A percentile compares a stretch with the other conserved stretches of the same genome.
These are phyloP conservation scores for Hemibagrus guttatus DNA, from an alignment of 2,797 vertebrate genomes.

Conservation along the genomic window DNA sequence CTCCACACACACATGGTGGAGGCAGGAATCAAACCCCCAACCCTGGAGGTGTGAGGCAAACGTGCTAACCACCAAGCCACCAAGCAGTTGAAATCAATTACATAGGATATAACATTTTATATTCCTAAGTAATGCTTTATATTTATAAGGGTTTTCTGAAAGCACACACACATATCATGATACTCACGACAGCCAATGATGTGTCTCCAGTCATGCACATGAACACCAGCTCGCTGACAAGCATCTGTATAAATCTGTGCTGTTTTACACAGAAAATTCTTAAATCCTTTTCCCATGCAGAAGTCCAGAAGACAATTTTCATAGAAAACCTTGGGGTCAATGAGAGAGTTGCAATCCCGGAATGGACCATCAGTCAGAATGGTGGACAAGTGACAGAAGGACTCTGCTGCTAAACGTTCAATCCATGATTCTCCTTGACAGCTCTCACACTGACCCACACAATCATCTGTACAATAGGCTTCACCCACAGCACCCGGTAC, in stretches of 20 bases:
- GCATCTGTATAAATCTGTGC: slow-evolving; percentile 68
- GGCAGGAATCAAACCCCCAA: too few species aligned
- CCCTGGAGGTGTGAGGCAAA: too few species aligned
- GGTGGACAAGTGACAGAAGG: slow-evolving; percentile 57
- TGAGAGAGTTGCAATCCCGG: slow-evolving; percentile 56
- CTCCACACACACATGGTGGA: too few species aligned
- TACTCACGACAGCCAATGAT: slow-evolving; percentile 71
- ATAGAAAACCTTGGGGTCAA: slow-evolving; percentile 61
- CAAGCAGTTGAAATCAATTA: neutral
- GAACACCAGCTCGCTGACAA: slow-evolving; percentile 67
- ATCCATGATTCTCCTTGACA: slow-evolving; percentile 45
- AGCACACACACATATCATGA: slow-evolving; percentile 42
- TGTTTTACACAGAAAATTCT: slow-evolving; percentile 64
- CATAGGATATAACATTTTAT: neutral
- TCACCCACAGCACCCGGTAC: slow-evolving; percentile 59
- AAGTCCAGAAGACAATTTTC: slow-evolving; percentile 72
- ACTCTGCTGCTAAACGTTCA: slow-evolving; percentile 26
- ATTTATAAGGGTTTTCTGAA: neutral
- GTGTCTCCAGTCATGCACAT: slow-evolving; percentile 69
- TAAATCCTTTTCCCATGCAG: slow-evolving; percentile 61
- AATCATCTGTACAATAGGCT: slow-evolving; percentile 64
- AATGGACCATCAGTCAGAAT: slow-evolving; percentile 70
- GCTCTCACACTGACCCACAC: slow-evolving; percentile 42
- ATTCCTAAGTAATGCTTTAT: neutral
- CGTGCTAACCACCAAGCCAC: too few species aligned